These are phyloP conservation scores for Catharus fuscescens DNA, from an alignment of 2,113 vertebrate genomes.

Conservation along the genomic window DNA sequence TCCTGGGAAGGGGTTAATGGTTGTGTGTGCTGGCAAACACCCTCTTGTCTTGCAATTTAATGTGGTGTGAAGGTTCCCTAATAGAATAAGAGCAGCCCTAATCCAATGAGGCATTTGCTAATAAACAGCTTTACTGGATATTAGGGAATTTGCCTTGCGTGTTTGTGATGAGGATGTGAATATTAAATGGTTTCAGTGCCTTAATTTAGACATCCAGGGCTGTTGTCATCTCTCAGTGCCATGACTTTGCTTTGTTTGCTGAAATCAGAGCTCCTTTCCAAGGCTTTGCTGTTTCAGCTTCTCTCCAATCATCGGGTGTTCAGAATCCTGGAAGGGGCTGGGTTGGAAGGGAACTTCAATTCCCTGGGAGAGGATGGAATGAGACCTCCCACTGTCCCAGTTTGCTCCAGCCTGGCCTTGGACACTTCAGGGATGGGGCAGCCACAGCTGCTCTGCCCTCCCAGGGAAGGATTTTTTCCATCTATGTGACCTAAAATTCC, in stretches of 20 bases:
- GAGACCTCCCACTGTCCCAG: background rate
- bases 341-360: background rate
- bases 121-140: slow-evolving; percentile 59
- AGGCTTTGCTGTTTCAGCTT: background rate
- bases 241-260: slow-evolving; percentile 35
- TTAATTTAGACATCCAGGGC: slow-evolving; percentile 66
- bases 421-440: background rate
- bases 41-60: slow-evolving; percentile 51
- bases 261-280: background rate
- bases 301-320: background rate
- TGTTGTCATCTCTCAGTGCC: slow-evolving; percentile 45
- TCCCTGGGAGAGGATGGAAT: background rate
- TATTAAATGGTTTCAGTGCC: slow-evolving; percentile 53
- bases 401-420: background rate
- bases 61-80: slow-evolving; percentile 73
- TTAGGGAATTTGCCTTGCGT: slow-evolving; percentile 42
- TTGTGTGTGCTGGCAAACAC: slow-evolving; percentile 37
- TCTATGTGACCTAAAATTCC: background rate
- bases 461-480: background rate
- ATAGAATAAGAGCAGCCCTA: slow-evolving; percentile 56
- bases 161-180: slow-evolving; percentile 50
- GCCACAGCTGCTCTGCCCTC: background rate
- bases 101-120: slow-evolving; percentile 66
- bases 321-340: background rate
- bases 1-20: slow-evolving; percentile 35